Conservation (phyloP, 1,140 invertebrate genomes). For the Odontomachus brunneus region DNA sequence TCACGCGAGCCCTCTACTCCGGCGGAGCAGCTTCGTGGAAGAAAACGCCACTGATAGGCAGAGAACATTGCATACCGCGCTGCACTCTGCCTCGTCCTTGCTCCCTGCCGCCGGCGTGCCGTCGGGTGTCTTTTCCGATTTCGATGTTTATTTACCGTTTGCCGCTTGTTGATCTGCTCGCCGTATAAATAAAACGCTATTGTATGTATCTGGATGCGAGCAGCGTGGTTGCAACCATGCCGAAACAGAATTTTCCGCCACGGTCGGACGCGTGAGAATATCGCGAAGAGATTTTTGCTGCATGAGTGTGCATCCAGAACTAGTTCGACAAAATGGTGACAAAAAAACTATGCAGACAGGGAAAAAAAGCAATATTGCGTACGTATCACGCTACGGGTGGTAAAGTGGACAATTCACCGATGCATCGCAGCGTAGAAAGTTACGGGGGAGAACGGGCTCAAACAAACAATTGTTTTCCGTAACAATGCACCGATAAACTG, state of each 20-base stretch:
- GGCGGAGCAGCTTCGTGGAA: neutral
- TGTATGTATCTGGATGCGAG: neutral
- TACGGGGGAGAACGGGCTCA: slow-evolving; percentile 47
- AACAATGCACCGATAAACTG: slow-evolving; percentile 57
- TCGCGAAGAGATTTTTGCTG: slow-evolving; percentile 27
- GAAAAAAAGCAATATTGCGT: slow-evolving; percentile 28
- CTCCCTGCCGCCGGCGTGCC: too few relatives aligned
- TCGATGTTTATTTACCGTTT: slow-evolving; percentile 38
- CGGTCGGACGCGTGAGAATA: slow-evolving; percentile 17
- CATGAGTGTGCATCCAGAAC: slow-evolving; percentile 29
- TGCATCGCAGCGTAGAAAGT: slow-evolving; percentile 60
- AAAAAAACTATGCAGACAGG: neutral
- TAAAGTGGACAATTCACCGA: slow-evolving; percentile 57
- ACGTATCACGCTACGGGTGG: slow-evolving; percentile 37
- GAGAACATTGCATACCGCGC: neutral
- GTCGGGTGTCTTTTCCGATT: slow-evolving; percentile 21
- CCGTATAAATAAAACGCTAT: slow-evolving; percentile 9
- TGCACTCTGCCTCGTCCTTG: too few relatives aligned
- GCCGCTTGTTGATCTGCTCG: slow-evolving; percentile 12
- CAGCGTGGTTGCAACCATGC: slow-evolving; percentile 12
- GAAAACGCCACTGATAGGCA: slow-evolving; percentile 35
- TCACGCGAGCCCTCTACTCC: slow-evolving; percentile 51
- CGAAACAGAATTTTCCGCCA: slow-evolving; percentile 34
- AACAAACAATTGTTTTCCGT: slow-evolving; percentile 72
- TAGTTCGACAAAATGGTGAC: slow-evolving; percentile 36